Conservation (phyloP, 2,797 vertebrate genomes). For the Ptychobarbus kaznakovi region DNA sequence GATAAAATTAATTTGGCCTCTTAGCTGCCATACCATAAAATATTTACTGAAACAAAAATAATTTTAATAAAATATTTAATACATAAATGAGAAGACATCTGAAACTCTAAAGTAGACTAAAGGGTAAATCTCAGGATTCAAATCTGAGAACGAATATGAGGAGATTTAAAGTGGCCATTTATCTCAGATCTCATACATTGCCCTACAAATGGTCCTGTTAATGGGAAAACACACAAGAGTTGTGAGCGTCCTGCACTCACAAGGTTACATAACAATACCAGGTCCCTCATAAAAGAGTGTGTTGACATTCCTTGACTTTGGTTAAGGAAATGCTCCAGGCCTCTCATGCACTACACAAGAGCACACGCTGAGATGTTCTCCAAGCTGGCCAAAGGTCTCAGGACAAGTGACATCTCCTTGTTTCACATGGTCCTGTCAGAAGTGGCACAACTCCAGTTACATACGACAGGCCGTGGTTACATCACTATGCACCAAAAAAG, state of each 20-base stretch:
- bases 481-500: background rate
- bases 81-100: background rate
- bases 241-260: background rate
- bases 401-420: background rate
- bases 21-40: background rate
- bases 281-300: conserved; percentile 58
- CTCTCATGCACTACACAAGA: conserved; percentile 54
- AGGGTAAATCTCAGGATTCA: background rate
- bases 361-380: conserved; percentile 23
- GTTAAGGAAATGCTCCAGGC: conserved; percentile 51
- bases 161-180: background rate
- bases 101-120: background rate
- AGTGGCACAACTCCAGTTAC: background rate
- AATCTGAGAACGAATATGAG: background rate
- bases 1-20: background rate
- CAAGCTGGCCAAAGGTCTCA: conserved; percentile 22
- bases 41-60: background rate
- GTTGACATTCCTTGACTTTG: conserved; percentile 57
- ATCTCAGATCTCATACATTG: conserved; percentile 4
- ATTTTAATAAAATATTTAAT: background rate
- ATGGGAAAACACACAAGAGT: conserved; percentile 32
- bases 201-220: conserved; percentile 17
- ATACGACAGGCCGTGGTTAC: background rate
- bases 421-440: background rate
- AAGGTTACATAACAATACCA: conserved; percentile 51